Percentiles rank a stretch among this genome's conserved stretches.
phyloP scores from a whole-genome alignment of 2,113 vertebrate genomes.

The Phylloscopus trochiloides region DNA sequence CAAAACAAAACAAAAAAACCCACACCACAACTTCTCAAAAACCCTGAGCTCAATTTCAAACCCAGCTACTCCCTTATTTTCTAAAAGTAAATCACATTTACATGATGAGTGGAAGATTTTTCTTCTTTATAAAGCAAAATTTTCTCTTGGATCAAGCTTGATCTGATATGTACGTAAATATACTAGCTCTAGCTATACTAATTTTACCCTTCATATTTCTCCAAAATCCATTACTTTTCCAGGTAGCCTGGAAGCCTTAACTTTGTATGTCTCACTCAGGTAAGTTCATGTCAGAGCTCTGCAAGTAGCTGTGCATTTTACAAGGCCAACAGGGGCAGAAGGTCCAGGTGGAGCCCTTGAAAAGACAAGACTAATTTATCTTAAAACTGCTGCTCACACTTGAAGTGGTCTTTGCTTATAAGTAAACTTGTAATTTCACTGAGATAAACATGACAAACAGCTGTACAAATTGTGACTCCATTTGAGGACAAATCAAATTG shows the following conservation, averaged over 20 bases:
- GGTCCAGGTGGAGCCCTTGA: neutral
- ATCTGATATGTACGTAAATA: neutral
- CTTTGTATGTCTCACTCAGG: neutral
- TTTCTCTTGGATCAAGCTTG: neutral
- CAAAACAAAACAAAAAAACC: no score
- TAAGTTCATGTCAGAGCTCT: neutral
- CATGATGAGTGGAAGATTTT: neutral
- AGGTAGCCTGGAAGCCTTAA: neutral
- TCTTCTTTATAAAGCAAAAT: neutral
- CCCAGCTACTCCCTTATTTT: neutral
- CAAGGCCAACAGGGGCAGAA: fast-evolving
- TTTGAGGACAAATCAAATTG: neutral
- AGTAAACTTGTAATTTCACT: neutral
- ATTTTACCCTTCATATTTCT: neutral
- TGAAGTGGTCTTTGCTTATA: neutral
- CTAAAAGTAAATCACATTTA: neutral
- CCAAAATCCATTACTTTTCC: neutral
- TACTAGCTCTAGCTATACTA: neutral
- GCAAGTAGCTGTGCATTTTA: neutral
- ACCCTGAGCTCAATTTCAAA: neutral
- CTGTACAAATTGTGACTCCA: neutral
- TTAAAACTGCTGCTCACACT: neutral
- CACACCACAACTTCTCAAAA: neutral
- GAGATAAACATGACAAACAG: neutral
- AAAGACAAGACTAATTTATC: neutral